Evolutionary conservation across 2,888 invertebrate genomes (phyloP), one percentile per base, ranked within the genome.

Genomic region (Pristionchus exspectatus): DNA sequence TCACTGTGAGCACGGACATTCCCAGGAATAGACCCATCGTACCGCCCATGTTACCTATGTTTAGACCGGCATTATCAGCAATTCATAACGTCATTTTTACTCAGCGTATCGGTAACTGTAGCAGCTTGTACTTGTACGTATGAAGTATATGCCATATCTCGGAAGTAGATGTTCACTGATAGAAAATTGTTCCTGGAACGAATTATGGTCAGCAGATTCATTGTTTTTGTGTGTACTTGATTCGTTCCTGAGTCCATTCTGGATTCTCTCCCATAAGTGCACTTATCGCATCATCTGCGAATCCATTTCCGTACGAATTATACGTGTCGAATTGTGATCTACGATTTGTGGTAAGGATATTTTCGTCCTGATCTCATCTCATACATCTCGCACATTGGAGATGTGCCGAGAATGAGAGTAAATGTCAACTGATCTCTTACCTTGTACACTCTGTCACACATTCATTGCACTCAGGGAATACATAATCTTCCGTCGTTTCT

Each of bases 1-100:
- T 92, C 54, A 93, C 90, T 0, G 94, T 94, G 50, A 94, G 88
- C n/a, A 94, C 90, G 33, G 92, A 92, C 93, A 94, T 94, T 59
- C 94, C 94, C 91, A 94, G 90, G 87, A 93, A 94, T 90, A 94
- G 90, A 18, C 94, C 94, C 93, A 94, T 93, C 81, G 94, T 94
- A 14, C 94, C 94, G 81, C 94, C 94, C 83, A 94, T 93, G 90
- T 94, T 92, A 90, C 92, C 92, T 92, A 50, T 9, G 54, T 27
- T 33, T 81, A 54, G 50, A 24, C 2, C 50, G 14, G 1, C 9
- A 2, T 50, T 81, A 54, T 54, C 3, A 44, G 9, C 0, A 24
- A 44, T 27, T 10, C 18, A 54, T 81, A n/a, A 16, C 54, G 27
- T 10, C 27, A 27, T 27, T 27, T 69, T 92, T 90, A 89, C 91